Percentiles rank a stretch among this genome's conserved stretches.
phyloP scores from a whole-genome alignment of 2,113 vertebrate genomes.

The Boleophthalmus pectinirostris region DNA sequence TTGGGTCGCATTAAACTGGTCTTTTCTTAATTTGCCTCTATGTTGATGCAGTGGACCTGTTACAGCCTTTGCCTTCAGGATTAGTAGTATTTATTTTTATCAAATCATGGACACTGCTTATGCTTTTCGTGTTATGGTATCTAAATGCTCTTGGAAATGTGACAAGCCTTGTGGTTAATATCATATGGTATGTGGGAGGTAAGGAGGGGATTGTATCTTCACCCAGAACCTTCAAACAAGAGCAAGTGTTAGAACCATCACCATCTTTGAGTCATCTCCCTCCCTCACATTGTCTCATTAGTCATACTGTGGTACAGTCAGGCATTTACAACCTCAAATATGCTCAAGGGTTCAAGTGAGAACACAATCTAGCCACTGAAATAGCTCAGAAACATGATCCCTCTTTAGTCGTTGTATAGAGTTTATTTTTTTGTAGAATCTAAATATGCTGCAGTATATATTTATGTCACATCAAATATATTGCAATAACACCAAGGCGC shows the following conservation, averaged over 20 bases:
- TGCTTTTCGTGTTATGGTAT: background rate
- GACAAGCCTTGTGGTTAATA: slow-evolving; percentile 20
- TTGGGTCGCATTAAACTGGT: no score
- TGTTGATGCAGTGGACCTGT: no score
- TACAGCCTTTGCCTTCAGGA: no score
- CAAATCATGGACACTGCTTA: background rate
- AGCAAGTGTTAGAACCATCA: slow-evolving; percentile 22
- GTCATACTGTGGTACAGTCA: slow-evolving; percentile 38
- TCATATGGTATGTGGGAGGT: slow-evolving; percentile 26
- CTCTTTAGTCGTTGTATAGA: background rate
- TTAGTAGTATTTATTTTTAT: no score
- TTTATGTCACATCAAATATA: no score
- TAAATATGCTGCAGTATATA: no score
- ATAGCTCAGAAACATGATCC: background rate
- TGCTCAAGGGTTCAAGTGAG: slow-evolving; percentile 13
- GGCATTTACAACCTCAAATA: slow-evolving; percentile 29
- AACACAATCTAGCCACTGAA: background rate
- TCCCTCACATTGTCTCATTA: slow-evolving; percentile 34
- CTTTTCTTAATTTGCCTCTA: no score
- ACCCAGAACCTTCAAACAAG: slow-evolving; percentile 37
- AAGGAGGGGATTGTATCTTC: slow-evolving; percentile 14
- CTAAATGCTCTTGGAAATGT: background rate
- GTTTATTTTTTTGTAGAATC: background rate
- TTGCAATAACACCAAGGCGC: no score
- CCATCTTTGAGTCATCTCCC: slow-evolving; percentile 42